A percentile compares a stretch with the other conserved stretches of the same genome.
phyloP scores from a whole-genome alignment of 2,113 vertebrate species.

The Sinocyclocheilus rhinocerous region DNA sequence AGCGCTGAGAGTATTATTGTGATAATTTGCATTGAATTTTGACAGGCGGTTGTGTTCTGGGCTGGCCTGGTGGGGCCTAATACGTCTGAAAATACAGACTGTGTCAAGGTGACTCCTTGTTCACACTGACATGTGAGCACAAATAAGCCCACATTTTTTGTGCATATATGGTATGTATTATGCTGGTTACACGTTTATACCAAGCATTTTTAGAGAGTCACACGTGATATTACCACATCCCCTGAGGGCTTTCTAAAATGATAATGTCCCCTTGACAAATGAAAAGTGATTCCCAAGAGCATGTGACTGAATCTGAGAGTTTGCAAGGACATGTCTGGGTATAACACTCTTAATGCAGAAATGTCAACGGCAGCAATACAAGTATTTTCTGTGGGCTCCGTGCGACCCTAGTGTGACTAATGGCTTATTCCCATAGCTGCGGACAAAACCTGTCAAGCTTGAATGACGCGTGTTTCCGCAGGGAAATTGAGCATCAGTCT shows the following conservation, averaged over 20 bases:
- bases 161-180: background rate
- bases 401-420: conserved; percentile 36
- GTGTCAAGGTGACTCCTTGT: conserved; percentile 15
- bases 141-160: background rate
- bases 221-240: conserved; percentile 1
- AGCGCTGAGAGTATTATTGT: conserved; percentile 27
- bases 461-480: conserved; percentile 1
- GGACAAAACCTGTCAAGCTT: conserved; percentile 35
- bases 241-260: background rate
- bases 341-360: conserved; percentile 25
- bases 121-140: background rate
- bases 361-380: conserved; percentile 11
- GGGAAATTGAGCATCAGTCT: background rate
- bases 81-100: background rate
- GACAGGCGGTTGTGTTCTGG: conserved; percentile 24
- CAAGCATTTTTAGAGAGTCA: background rate
- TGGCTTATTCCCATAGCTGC: conserved; percentile 36
- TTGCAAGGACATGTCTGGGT: conserved; percentile 28
- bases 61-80: background rate
- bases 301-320: background rate
- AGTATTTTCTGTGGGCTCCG: background rate
- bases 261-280: background rate
- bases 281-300: conserved; percentile 21
- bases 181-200: background rate
- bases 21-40: conserved; percentile 35